phyloP scores from a whole-genome alignment of 92 coral and sea anemone genomes.

The Siderastrea siderea region DNA sequence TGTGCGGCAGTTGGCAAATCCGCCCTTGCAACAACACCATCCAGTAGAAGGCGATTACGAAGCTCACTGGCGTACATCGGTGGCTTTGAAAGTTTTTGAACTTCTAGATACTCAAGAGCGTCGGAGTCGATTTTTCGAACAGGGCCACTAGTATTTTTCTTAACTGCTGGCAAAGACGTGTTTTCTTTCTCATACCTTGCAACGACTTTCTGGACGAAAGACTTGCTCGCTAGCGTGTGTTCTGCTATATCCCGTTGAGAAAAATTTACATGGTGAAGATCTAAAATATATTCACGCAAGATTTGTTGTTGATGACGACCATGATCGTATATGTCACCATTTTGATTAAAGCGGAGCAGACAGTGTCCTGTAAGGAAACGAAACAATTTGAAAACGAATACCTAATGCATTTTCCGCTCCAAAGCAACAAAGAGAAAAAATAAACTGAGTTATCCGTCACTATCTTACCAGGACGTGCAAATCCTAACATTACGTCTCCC shows the following conservation, averaged over 20 bases:
- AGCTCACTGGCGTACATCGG: not conserved
- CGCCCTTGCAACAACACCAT: constrained; percentile 26
- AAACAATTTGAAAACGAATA: too few relatives aligned
- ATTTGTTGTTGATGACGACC: constrained; percentile 8
- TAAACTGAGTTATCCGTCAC: too few relatives aligned
- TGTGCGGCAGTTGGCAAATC: constrained; percentile 24
- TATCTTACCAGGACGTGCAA: too few relatives aligned
- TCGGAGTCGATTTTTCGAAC: not conserved
- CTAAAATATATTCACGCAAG: constrained; percentile 4
- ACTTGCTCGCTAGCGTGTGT: not conserved
- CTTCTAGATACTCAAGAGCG: constrained; percentile 3
- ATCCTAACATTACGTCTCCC: too few relatives aligned
- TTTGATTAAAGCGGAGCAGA: constrained; percentile 15
- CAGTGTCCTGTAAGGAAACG: too few relatives aligned
- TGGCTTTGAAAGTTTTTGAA: constrained; percentile 6
- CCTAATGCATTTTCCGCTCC: too few relatives aligned
- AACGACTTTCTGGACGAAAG: constrained; percentile 10
- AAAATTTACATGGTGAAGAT: constrained; percentile 11
- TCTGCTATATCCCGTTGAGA: constrained; percentile 18
- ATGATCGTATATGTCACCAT: constrained; percentile 21
- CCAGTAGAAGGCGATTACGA: not conserved
- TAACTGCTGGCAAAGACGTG: not conserved
- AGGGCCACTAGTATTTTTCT: not conserved
- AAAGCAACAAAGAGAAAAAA: too few relatives aligned
- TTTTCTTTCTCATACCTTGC: not conserved